phyloP scores from a whole-genome alignment of 2,797 vertebrate genomes.

The Prionace glauca region DNA sequence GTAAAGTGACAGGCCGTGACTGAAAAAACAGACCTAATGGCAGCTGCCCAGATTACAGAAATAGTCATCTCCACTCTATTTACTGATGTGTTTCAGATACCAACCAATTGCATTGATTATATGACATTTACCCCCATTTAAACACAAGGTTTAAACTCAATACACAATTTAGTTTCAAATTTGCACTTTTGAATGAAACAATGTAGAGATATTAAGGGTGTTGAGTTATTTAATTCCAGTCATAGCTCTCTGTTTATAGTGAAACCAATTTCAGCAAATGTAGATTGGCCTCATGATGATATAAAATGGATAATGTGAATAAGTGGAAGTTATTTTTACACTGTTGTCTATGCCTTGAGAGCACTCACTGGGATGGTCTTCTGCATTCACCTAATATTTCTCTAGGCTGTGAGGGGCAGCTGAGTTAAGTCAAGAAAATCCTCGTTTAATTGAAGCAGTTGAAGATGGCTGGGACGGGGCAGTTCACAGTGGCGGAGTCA shows the following conservation, averaged over 20 bases:
- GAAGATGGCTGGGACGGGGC: too few relatives aligned
- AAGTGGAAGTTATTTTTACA: not conserved
- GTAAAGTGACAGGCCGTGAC: slow-evolving; percentile 11
- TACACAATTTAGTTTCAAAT: not conserved
- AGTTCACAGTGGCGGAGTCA: too few relatives aligned
- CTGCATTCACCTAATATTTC: not conserved
- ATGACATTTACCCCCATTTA: not conserved
- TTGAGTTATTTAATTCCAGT: not conserved
- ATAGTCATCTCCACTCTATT: not conserved
- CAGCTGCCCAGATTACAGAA: not conserved
- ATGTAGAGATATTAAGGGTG: not conserved
- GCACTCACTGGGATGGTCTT: not conserved
- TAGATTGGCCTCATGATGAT: not conserved
- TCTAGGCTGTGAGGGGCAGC: not conserved
- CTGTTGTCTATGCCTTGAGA: too few relatives aligned
- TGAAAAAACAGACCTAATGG: not conserved
- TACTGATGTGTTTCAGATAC: not conserved
- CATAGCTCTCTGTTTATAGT: not conserved
- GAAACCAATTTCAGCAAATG: not conserved
- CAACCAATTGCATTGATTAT: not conserved
- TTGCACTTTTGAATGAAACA: not conserved
- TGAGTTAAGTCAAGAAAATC: too few relatives aligned
- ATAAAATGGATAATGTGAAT: not conserved
- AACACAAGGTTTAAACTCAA: not conserved
- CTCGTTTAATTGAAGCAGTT: too few relatives aligned